These are phyloP conservation scores for Montipora sp. DNA, from an alignment of 64 coral and sea anemone species.

Conservation along the genomic window DNA sequence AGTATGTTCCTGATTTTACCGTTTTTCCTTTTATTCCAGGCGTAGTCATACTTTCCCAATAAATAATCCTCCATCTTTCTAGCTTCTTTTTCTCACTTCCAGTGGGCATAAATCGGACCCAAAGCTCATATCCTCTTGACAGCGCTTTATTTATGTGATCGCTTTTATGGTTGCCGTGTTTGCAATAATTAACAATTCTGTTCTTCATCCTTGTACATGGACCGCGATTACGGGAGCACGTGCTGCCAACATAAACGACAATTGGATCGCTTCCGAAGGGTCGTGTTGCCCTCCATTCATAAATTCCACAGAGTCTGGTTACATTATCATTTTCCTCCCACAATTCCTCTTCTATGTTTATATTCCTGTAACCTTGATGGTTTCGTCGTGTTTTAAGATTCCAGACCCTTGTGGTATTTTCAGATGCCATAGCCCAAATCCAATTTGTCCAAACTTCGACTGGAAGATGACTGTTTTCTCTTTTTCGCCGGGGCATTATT, in stretches of 20 bases:
- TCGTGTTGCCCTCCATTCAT: constrained; percentile 17
- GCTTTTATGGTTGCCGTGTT: neutral
- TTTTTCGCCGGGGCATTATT: neutral
- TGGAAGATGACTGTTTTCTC: neutral
- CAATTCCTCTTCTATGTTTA: neutral
- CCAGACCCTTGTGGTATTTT: neutral
- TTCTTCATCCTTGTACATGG: neutral
- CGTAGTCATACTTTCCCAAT: constrained; percentile 41
- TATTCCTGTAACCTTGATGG: neutral
- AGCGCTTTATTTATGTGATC: constrained; percentile 2
- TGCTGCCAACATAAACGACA: constrained; percentile 31
- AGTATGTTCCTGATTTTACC: neutral
- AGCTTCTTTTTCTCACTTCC: neutral
- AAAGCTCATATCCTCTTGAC: constrained; percentile 4
- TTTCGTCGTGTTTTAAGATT: no score
- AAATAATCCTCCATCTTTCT: constrained; percentile 22
- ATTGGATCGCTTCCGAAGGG: neutral
- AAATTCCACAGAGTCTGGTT: constrained; percentile 2
- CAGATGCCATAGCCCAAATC: neutral
- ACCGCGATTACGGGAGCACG: neutral
- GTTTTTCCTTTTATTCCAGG: neutral
- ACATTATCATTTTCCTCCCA: neutral
- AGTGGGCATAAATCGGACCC: constrained; percentile 13
- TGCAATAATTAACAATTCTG: constrained; percentile 2
- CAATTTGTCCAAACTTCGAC: neutral